These are phyloP conservation scores for Pogonognathellus flavescens DNA, from an alignment of 1,140 invertebrate genomes.

Conservation along the genomic window DNA sequence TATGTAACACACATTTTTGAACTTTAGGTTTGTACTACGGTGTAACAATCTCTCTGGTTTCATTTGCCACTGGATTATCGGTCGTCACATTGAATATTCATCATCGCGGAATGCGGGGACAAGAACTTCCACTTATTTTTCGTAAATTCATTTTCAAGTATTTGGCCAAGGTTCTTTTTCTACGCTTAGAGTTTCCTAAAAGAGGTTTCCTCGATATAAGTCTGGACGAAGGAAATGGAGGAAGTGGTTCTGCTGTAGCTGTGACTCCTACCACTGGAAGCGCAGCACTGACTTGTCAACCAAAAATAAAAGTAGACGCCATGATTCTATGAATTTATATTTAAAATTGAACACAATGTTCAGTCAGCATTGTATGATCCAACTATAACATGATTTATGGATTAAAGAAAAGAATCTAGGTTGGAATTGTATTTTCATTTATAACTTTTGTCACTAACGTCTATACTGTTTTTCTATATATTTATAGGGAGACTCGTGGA, in stretches of 20 bases:
- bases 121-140: conserved; percentile 72
- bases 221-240: background rate
- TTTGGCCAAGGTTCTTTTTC: conserved; percentile 72
- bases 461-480: too few species aligned
- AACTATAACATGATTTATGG: too few species aligned
- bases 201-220: conserved; percentile 42
- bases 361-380: too few species aligned
- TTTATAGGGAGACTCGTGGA: conserved; percentile 62
- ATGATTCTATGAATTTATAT: background rate
- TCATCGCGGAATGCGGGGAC: conserved; percentile 74
- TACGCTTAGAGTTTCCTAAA: conserved; percentile 71
- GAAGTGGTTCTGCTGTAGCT: background rate
- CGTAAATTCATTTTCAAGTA: conserved; percentile 74
- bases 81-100: conserved; percentile 74
- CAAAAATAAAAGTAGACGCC: background rate
- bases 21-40: conserved; percentile 75
- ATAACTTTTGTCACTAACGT: too few species aligned
- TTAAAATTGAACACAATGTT: too few species aligned
- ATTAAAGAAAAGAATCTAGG: too few species aligned
- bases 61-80: conserved; percentile 75
- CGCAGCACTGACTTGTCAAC: conserved; percentile 29
- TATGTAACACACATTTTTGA: too few species aligned
- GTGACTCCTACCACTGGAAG: background rate
- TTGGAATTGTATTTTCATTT: too few species aligned
- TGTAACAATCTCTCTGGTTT: conserved; percentile 77